These are phyloP conservation scores for Amphiprion clarkii DNA, from an alignment of 2,797 vertebrate species.

Conservation along the genomic window DNA sequence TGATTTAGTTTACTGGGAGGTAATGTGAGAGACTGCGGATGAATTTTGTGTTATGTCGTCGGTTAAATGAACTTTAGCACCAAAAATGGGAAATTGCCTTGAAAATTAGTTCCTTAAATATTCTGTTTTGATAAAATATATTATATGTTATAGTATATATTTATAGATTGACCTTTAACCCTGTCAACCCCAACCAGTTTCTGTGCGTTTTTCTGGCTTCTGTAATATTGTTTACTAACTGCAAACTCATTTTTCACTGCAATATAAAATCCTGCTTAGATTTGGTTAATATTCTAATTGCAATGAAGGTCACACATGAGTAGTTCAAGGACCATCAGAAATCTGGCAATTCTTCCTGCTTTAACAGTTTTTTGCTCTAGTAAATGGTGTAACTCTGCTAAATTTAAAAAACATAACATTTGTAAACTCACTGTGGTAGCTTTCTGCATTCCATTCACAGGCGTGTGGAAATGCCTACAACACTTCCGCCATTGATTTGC, in stretches of 20 bases:
- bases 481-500: constrained; percentile 38
- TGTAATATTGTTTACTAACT: too few species aligned
- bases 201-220: too few species aligned
- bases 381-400: too few species aligned
- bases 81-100: not conserved
- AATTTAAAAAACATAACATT: too few species aligned
- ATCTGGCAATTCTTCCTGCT: too few species aligned
- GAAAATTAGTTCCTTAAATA: not conserved
- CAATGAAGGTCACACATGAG: too few species aligned
- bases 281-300: too few species aligned
- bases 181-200: too few species aligned
- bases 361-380: too few species aligned
- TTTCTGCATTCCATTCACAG: not conserved
- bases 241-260: too few species aligned
- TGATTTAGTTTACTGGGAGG: constrained; percentile 16
- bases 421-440: not conserved
- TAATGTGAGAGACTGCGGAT: not conserved
- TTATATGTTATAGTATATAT: not conserved
- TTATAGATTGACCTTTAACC: not conserved
- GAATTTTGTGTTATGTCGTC: not conserved
- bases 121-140: not conserved
- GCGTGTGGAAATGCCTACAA: constrained; percentile 14
- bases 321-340: too few species aligned
- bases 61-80: not conserved
- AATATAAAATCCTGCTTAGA: too few species aligned